Base-by-base conservation (phyloP, 2,797 vertebrate species). In the Vespertilio murinus region DNA sequence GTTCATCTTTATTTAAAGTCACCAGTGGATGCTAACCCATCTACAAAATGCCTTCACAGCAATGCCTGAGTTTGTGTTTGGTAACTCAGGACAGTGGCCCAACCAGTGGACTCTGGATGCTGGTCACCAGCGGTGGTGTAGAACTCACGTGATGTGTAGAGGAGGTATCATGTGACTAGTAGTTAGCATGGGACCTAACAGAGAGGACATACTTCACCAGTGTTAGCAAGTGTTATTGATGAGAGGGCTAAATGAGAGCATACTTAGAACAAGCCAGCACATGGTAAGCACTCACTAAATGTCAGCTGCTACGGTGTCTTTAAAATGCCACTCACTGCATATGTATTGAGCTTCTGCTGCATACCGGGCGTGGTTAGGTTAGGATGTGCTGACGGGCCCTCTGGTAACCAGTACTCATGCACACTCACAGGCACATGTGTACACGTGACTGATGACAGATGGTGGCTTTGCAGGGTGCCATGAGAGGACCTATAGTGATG, bases 121-220 rank as follows among this genome's bases (percentile, higher is more conserved):
- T 11, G 8, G 16, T 40, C 33, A 4, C 10, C 16, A 8, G 28
- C 5, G 42, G 22, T 23, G 3, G 42, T 18, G 0, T 2, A 20
- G 47, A 25, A 35, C 0, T 25, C 13, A 45, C 0, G 0, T n/a
- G 23, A 33, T 5, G 33, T 25, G 49, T 6, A 33, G 40, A 16
- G 1, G 47, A 56, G n/a, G 64, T 13, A 2, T 47, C 22, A 13
- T 8, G 10, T 14, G 28, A 11, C 5, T 13, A 2, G 3, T 8
- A 14, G 61, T 30, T 42, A 25, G 69, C 82, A 9, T 22, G 22
- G 54, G 20, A 9, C 71, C 70, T 14, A 33, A 88, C 11, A 4
- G 4, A 30, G 20, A 40, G 45, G 1, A 1, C 1, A 16, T 23
- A 2, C 16, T 52, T 30, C 18, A 1, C 4, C 3, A 20, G 30